Conservation (phyloP, 2,113 vertebrate species). For the Pleuronectes platessa region DNA sequence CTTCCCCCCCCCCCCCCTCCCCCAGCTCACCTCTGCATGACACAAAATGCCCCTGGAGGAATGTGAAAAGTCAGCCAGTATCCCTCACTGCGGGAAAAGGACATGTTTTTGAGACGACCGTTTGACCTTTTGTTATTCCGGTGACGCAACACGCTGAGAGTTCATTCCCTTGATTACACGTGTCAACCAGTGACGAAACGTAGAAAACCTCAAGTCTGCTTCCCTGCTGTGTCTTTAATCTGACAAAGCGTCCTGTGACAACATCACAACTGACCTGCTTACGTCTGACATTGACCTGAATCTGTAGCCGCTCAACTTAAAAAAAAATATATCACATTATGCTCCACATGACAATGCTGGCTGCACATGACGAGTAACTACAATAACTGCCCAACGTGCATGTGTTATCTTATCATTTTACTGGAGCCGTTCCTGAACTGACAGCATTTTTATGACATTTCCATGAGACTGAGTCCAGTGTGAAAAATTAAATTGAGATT, state of each 20-base stretch:
- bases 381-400: too few species aligned
- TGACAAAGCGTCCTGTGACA: conserved; percentile 18
- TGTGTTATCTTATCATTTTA: too few species aligned
- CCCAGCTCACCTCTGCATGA: conserved; percentile 20
- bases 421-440: too few species aligned
- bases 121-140: conserved; percentile 60
- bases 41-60: conserved; percentile 21
- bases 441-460: too few species aligned
- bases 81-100: conserved; percentile 14
- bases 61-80: conserved; percentile 32
- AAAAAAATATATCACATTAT: not conserved
- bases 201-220: conserved; percentile 32
- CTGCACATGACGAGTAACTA: too few species aligned
- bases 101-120: conserved; percentile 39
- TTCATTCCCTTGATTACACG: conserved; percentile 42
- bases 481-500: conserved; percentile 4
- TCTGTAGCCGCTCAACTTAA: conserved; percentile 6
- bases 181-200: conserved; percentile 34
- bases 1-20: not conserved
- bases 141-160: conserved; percentile 5
- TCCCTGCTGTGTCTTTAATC: conserved; percentile 19
- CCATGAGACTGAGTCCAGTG: too few species aligned
- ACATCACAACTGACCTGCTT: conserved; percentile 18
- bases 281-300: not conserved
- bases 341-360: not conserved